phyloP scores from a whole-genome alignment of 2,797 vertebrate species.

The Xenops minutus region DNA sequence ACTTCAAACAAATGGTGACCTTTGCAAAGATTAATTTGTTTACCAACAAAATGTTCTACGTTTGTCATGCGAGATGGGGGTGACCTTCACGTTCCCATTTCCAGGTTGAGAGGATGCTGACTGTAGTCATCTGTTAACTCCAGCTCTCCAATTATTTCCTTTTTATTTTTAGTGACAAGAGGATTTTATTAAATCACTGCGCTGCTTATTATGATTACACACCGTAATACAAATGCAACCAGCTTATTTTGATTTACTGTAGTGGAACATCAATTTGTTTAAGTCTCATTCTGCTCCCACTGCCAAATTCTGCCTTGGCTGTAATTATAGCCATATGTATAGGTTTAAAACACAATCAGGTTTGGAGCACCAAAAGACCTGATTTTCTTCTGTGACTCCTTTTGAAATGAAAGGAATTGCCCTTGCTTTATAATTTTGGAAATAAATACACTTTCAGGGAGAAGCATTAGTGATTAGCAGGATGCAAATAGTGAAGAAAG shows the following conservation, averaged over 20 bases:
- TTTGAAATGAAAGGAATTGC: constrained; percentile 51
- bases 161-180: constrained; percentile 75
- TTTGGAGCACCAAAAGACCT: constrained; percentile 10
- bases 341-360: constrained; percentile 41
- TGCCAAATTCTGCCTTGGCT: constrained; percentile 72
- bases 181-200: constrained; percentile 73
- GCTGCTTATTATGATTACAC: constrained; percentile 73
- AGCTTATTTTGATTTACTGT: constrained; percentile 74
- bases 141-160: constrained; percentile 81
- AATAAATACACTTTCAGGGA: constrained; percentile 22
- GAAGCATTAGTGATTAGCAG: constrained; percentile 11
- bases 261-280: constrained; percentile 74
- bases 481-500: background rate
- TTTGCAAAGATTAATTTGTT: constrained; percentile 97
- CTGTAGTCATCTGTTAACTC: constrained; percentile 85
- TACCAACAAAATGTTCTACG: constrained; percentile 83
- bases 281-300: constrained; percentile 75
- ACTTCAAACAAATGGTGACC: constrained; percentile 95
- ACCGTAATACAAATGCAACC: constrained; percentile 60
- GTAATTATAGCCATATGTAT: constrained; percentile 65
- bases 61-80: constrained; percentile 86
- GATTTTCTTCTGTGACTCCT: background rate
- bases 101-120: constrained; percentile 81
- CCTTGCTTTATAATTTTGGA: constrained; percentile 45
- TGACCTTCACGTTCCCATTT: constrained; percentile 89